Evolutionary conservation across 2,113 vertebrate species (phyloP), one percentile per base, ranked within the genome.

Genomic region (Aix galericulata): DNA sequence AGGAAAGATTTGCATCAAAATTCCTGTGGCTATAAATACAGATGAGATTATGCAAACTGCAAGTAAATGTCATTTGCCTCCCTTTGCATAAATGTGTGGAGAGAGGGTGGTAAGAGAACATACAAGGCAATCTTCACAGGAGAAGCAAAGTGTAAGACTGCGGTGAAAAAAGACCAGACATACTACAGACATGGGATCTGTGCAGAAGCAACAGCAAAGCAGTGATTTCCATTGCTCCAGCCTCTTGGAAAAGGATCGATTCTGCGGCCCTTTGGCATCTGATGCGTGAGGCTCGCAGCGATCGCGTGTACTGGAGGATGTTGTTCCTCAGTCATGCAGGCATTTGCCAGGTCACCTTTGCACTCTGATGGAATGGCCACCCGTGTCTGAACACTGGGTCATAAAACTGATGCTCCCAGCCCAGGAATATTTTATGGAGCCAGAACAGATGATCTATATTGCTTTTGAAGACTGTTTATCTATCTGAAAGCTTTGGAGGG

Each of bases 291-390:
- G 69, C 26, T 31, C 26, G 11, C 32, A 56, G 80, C 48, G 36
- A 52, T 46, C n/a, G 17, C 25, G 11, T 0, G 0, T 27, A 6
- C 25, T 53, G 62, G 22, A 32, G 12, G 27, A 46, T 58, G 23
- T 18, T 53, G 6, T 86, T 94, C 50, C 64, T n/a, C 34, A 44
- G n/a, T 27, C 1, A 1, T 52, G 36, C n/a, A 77, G 23, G 21
- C 1, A 1, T 78, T 74, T 50, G 27, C 56, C 12, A 3, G 7
- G 34, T 29, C 42, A 58, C 38, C 29, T 78, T 89, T 85, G 56
- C 40, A n/a, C 15, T 46, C 36, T 66, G 40, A n/a, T 84, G 80
- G n/a, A 78, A 60, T 32, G 77, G 34, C 15, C 17, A 71, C 17
- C 26, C 32, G 3, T 52, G 25, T 48, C 56, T 78, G 42, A 90